Evolutionary conservation across 2,113 vertebrate genomes (phyloP).

Genomic region (Syrmaticus mikado): DNA sequence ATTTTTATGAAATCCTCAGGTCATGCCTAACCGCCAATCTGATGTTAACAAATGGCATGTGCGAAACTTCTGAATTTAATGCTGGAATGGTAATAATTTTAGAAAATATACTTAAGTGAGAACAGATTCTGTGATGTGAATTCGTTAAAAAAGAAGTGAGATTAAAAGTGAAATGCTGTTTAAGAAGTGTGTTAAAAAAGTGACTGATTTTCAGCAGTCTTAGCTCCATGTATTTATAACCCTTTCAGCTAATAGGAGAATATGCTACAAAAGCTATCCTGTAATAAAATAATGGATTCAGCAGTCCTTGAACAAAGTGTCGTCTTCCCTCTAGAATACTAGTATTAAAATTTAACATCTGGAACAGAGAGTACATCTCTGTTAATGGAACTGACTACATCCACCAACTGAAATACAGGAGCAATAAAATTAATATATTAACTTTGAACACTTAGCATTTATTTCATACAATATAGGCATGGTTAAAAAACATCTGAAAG

Average conservation of each 20-base stretch:
- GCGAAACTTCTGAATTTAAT: not conserved
- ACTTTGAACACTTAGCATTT: not conserved
- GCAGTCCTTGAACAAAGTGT: not conserved
- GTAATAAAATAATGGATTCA: not conserved
- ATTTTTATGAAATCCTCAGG: slow-evolving; percentile 16
- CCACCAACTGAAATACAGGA: not conserved
- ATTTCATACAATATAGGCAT: not conserved
- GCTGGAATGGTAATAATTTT: slow-evolving; percentile 12
- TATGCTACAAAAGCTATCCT: not conserved
- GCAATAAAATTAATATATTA: not conserved
- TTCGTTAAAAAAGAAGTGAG: slow-evolving; percentile 14
- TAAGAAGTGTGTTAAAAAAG: slow-evolving; percentile 27
- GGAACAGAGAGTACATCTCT: not conserved
- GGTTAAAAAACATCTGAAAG: not conserved
- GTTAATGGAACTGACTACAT: not conserved
- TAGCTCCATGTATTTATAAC: slow-evolving; percentile 20
- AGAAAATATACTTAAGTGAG: slow-evolving; percentile 10
- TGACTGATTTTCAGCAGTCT: not conserved
- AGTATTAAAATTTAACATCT: slow-evolving; percentile 10
- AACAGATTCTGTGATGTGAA: not conserved
- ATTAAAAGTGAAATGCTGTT: slow-evolving; percentile 14
- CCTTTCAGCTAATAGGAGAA: not conserved
- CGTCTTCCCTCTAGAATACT: not conserved
- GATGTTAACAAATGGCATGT: not conserved
- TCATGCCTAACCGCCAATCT: not conserved